Conservation (phyloP, 2,888 invertebrate species). For the Byasa hedistus region DNA sequence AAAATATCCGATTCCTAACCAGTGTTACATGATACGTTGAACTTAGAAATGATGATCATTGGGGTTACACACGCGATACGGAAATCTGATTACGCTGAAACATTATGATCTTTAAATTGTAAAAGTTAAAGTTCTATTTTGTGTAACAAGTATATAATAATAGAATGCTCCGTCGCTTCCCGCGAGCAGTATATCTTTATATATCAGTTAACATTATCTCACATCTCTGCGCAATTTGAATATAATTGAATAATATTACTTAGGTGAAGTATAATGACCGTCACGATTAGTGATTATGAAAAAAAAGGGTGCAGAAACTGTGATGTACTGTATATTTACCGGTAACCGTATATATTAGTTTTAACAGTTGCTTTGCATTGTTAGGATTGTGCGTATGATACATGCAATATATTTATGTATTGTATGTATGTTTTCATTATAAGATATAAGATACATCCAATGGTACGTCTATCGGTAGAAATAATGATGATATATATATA, state of each 20-base stretch:
- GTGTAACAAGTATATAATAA: background rate
- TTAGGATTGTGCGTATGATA: background rate
- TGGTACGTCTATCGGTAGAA: too few species aligned
- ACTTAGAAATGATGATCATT: constrained; percentile 21
- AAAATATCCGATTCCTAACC: constrained; percentile 17
- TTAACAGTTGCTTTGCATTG: background rate
- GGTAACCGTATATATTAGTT: background rate
- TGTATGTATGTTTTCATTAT: background rate
- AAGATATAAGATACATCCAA: background rate
- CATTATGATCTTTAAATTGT: background rate
- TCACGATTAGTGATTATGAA: background rate
- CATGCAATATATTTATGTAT: too few species aligned
- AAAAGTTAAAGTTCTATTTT: constrained; percentile 13
- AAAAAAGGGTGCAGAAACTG: background rate
- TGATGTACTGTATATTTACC: background rate
- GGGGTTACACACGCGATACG: constrained; percentile 17
- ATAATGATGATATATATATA: too few species aligned
- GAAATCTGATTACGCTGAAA: background rate
- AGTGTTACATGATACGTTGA: constrained; percentile 22
- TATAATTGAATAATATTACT: constrained; percentile 13
- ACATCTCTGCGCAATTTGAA: constrained; percentile 7
- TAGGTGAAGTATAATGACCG: constrained; percentile 2
- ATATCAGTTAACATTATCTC: constrained; percentile 14
- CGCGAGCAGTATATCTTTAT: constrained; percentile 8
- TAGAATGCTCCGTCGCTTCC: constrained; percentile 3